phyloP scores from a whole-genome alignment of 23 tunicate genomes.

The Phallusia fumigata region DNA sequence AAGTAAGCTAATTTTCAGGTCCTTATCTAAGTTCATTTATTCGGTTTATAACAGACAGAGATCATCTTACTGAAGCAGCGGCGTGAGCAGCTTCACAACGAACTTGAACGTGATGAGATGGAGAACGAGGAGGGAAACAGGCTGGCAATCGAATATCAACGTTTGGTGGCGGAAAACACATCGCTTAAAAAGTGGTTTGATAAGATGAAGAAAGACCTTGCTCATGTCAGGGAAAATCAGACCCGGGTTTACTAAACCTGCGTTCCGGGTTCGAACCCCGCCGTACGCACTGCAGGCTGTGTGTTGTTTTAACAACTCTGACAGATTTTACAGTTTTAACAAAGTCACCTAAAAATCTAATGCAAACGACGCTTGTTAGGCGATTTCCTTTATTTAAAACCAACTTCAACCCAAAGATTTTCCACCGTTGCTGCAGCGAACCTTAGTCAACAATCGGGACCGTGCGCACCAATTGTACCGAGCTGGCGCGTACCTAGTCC shows the following conservation, averaged over 20 bases:
- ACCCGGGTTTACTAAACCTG: not conserved
- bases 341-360: no score
- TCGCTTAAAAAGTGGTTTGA: slow-evolving; percentile 69
- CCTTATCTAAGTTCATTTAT: no score
- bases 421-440: no score
- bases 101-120: slow-evolving; percentile 66
- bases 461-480: no score
- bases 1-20: no score
- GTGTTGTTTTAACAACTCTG: not conserved
- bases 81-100: slow-evolving; percentile 30
- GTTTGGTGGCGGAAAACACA: slow-evolving; percentile 57
- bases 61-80: slow-evolving; percentile 61
- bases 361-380: no score
- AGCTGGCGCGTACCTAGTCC: no score
- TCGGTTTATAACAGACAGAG: slow-evolving; percentile 71
- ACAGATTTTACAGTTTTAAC: no score
- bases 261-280: not conserved
- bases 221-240: slow-evolving; percentile 57
- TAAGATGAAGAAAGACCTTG: slow-evolving; percentile 83
- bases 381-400: no score
- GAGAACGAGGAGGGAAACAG: slow-evolving; percentile 59
- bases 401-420: no score
- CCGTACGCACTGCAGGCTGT: not conserved
- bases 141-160: slow-evolving; percentile 68
- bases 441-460: no score